Evolutionary conservation across 2,113 vertebrate species (phyloP).

Genomic region (Elephas maximus): DNA sequence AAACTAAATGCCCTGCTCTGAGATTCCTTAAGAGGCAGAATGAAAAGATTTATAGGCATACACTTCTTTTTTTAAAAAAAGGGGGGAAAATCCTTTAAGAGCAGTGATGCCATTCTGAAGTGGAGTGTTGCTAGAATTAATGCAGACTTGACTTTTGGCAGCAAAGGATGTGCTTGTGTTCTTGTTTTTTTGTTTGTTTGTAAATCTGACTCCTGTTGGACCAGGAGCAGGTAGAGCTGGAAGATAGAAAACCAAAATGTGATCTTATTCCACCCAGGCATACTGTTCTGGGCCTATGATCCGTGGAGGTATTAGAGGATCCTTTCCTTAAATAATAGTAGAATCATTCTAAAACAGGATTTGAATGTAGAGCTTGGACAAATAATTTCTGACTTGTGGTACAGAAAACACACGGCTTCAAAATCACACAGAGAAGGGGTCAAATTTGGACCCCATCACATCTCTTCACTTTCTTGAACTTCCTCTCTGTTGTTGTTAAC

Average conservation of each 20-base stretch:
- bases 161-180: not conserved
- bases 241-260: not conserved
- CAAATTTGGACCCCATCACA: not conserved
- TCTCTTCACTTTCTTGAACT: not conserved
- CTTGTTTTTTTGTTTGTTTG: not conserved
- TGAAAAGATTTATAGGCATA: constrained; percentile 80
- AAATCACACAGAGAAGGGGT: not conserved
- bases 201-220: not conserved
- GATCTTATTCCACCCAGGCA: not conserved
- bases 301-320: not conserved
- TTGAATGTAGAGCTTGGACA: not conserved
- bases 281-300: not conserved
- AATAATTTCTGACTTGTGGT: not conserved
- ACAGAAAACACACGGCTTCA: not conserved
- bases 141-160: constrained; percentile 58
- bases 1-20: constrained; percentile 82
- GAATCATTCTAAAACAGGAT: not conserved
- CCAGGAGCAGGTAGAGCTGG: not conserved
- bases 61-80: constrained; percentile 62
- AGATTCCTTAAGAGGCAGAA: constrained; percentile 82
- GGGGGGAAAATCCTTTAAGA: not conserved
- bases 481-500: not conserved
- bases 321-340: not conserved
- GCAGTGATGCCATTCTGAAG: constrained; percentile 77
- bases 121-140: constrained; percentile 67